These are phyloP conservation scores for Apteryx mantelli DNA, from an alignment of 2,113 vertebrate genomes.

Conservation along the genomic window DNA sequence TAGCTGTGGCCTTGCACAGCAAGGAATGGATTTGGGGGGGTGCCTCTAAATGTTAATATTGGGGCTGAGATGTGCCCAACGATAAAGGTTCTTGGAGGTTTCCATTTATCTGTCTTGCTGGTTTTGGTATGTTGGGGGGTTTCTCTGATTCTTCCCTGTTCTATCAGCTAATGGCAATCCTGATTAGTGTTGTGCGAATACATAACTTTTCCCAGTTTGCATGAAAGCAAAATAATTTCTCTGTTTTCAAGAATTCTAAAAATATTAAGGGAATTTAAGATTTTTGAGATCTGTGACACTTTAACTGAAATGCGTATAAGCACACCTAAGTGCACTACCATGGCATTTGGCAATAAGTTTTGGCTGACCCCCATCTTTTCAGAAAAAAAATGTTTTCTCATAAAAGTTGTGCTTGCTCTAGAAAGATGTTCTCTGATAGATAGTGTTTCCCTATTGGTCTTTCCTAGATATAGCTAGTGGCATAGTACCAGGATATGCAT, in stretches of 20 bases:
- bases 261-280: not conserved
- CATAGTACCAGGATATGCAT: not conserved
- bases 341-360: not conserved
- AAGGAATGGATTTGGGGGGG: not conserved
- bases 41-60: not conserved
- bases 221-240: not conserved
- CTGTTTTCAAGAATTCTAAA: not conserved
- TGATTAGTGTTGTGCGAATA: not conserved
- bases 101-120: not conserved
- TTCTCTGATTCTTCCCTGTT: not conserved
- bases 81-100: not conserved
- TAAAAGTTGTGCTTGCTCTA: not conserved
- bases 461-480: not conserved
- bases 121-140: not conserved
- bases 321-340: not conserved
- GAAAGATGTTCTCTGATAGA: not conserved
- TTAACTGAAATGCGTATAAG: not conserved
- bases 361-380: not conserved
- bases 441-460: not conserved
- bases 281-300: not conserved
- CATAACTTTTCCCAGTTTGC: not conserved
- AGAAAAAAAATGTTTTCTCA: not conserved
- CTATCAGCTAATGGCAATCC: not conserved
- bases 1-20: not conserved
- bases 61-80: not conserved